Conservation (phyloP, 2,797 vertebrate genomes). For the Tangara arthus region DNA sequence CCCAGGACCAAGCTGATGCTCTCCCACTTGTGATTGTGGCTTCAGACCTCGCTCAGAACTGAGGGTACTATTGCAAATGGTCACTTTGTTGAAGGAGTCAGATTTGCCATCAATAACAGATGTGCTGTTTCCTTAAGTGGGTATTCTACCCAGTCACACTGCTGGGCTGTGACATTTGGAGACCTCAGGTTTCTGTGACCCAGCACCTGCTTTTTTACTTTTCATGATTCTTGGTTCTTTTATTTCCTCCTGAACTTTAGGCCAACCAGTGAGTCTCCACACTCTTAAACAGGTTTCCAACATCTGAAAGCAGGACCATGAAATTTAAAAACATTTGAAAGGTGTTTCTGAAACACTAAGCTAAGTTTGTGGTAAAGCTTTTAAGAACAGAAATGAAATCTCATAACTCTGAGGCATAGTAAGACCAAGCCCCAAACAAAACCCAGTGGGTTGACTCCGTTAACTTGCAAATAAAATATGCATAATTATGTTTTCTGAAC, state of each 20-base stretch:
- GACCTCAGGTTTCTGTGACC: not conserved
- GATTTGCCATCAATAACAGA: not conserved
- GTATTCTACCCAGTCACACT: not conserved
- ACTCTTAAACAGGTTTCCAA: not conserved
- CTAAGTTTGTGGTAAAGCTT: not conserved
- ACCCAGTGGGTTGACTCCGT: not conserved
- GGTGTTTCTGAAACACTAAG: not conserved
- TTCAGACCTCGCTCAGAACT: not conserved
- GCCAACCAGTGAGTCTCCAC: not conserved
- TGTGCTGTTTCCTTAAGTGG: not conserved
- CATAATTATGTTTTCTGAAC: not conserved
- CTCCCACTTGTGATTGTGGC: rapidly evolving
- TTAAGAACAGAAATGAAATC: not conserved
- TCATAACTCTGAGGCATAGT: not conserved
- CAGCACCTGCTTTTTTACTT: not conserved
- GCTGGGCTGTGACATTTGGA: not conserved
- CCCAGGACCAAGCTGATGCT: not conserved
- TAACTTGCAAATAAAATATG: not conserved
- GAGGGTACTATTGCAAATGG: not conserved
- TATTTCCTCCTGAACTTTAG: not conserved
- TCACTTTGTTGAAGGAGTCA: not conserved
- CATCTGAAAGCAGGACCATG: not conserved
- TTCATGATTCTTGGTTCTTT: not conserved
- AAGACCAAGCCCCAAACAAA: not conserved
- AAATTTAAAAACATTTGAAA: not conserved